A percentile compares a stretch with the other conserved stretches of the same genome.
phyloP scores from a whole-genome alignment of 2,113 vertebrate species.

The Lagenorhynchus albirostris region DNA sequence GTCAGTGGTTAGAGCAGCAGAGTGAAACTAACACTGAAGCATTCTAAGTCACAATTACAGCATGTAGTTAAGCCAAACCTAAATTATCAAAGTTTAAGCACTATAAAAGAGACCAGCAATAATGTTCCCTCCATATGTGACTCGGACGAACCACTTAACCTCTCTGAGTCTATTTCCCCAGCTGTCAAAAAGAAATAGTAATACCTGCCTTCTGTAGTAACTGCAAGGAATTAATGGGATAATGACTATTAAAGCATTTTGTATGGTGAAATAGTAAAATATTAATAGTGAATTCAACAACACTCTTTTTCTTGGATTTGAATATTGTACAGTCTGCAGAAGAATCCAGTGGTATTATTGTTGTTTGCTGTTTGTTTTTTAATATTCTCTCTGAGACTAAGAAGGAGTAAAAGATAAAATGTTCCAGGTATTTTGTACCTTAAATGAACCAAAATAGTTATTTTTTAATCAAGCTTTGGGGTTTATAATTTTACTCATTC shows the following conservation, averaged over 20 bases:
- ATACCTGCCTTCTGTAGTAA: neutral
- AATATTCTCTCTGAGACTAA: neutral
- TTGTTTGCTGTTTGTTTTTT: neutral
- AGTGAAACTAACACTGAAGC: neutral
- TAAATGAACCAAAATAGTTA: neutral
- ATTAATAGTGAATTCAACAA: neutral
- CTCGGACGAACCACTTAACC: neutral
- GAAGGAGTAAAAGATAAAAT: neutral
- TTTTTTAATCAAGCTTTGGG: neutral
- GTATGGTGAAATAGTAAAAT: neutral
- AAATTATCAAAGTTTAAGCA: neutral
- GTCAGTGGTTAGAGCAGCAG: neutral
- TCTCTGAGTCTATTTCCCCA: neutral
- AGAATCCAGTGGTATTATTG: neutral
- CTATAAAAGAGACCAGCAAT: neutral
- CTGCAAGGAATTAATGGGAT: neutral
- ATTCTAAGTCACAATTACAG: neutral
- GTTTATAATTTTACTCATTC: constrained; percentile 37
- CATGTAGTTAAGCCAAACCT: neutral
- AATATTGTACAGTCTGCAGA: neutral
- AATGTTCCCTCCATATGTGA: neutral
- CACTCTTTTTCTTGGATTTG: neutral
- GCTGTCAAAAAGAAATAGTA: neutral
- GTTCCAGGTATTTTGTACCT: neutral
- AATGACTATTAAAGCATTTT: neutral